Evolutionary conservation across 2,888 invertebrate species (phyloP), one percentile per base, ranked within the genome.

Genomic region (Dryadula phaetusa): DNA sequence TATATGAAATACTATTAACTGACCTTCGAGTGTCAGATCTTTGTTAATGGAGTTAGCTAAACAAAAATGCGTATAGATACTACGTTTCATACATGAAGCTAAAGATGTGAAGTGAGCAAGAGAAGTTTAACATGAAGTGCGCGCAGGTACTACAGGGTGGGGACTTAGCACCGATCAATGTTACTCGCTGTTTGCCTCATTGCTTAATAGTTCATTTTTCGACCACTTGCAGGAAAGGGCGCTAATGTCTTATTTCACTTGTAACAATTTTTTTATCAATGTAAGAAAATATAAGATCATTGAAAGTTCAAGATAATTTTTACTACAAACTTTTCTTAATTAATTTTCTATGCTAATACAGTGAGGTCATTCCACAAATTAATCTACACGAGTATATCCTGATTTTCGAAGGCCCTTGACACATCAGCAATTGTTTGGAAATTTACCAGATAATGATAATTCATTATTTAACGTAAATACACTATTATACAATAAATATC

Each of bases 61-160:
- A 90, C 86, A 88, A 86, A 84, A 85, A 74, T 74, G 80, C 81
- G 84, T 88, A 87, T 88, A 88, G 82, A 85, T 89, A 90, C 84
- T 89, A 89, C 82, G 86, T 82, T 87, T 87, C 89, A 90, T 90
- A 88, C 85, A 88, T 88, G 83, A 77, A 79, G 73, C 79, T 77
- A 76, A 63, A 53, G 64, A 47, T 75, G 82, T 88, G 89, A 91
- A 90, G 88, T 90, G 83, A 89, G 90, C 84, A 78, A 82, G 73
- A 75, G 70, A 76, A 78, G 78, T 77, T 67, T 69, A 75, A 75
- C 76, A 80, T 91, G 91, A 90, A 91, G 88, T 88, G 81, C 82
- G 88, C 81, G 77, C 81, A 78, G 77, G 76, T 70, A 70, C 47
- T 52, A 72, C 46, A 72, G 74, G 72, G 75, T 75, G 76, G 76